Base-by-base conservation (phyloP, 92 coral and sea anemone species). In the Plumapathes pennacea region DNA sequence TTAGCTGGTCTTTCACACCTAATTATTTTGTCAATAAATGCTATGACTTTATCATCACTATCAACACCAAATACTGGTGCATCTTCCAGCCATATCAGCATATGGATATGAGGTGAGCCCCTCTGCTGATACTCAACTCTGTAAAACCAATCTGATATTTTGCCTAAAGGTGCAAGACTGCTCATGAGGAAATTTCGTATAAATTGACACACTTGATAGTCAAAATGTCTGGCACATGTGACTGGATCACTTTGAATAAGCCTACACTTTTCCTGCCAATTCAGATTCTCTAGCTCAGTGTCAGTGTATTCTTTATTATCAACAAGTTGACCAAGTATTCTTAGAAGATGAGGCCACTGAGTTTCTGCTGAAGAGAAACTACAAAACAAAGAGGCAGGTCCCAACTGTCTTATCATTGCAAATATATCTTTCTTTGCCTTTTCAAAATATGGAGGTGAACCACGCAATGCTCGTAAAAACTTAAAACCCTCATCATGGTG, bases 311-410 rank as follows among this genome's bases (percentile, higher is more conserved):
- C 50, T 56, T 62, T 50, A 29, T 78, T 14, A 38, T 70, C 80
- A 40, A 78, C 67, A 61, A 78, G 80, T 32, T 69, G 69, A 44
- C 85, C 80, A 78, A 78, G 85, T 32, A 71, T 71, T 71, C 85
- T 46, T 24, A 78, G 74, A 23, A 66, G 31, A 57, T 76, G 83
- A 54, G 67, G 2, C 76, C 83, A 76, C 15, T 76, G 76, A 57
- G 83, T 76, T 67, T 76, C 61, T 1, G 67, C 72, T 25, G 62
- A 72, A 32, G 80, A 60, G 54, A 71, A 71, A 62, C 72, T 60
- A 42, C 72, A 60, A 46, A 72, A 72, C 44, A 50, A 33, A 49
- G 62, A 25, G n/a, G 78, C 78, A 18, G 80, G 55, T 36, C 80
- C 80, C 42, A 72, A 40, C 25, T 61, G 78, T 46, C 78, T 60